These are phyloP conservation scores for Callimorpha dominula DNA, from an alignment of 2,888 invertebrate genomes.

Conservation along the genomic window DNA sequence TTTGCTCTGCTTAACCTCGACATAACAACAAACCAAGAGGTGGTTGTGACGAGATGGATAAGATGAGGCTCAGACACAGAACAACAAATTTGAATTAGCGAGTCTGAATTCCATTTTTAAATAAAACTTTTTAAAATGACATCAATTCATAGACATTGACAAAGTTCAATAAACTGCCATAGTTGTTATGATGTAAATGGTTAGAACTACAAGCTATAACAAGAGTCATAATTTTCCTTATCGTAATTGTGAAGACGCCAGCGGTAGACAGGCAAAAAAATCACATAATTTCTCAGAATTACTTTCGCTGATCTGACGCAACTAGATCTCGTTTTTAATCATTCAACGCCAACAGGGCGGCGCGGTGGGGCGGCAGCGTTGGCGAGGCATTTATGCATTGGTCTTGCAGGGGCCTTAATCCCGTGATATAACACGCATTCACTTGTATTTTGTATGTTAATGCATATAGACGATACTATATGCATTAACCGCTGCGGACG, in stretches of 20 bases:
- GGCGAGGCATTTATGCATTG: background rate
- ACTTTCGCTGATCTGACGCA: conserved; percentile 50
- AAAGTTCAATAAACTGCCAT: background rate
- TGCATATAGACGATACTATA: no score
- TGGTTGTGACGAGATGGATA: no score
- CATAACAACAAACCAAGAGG: no score
- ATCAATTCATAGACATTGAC: background rate
- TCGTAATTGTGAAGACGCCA: background rate
- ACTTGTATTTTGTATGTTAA: background rate
- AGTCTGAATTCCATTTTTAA: no score
- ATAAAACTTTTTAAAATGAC: background rate
- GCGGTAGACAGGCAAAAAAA: background rate
- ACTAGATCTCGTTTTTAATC: conserved; percentile 25
- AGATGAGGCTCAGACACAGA: no score
- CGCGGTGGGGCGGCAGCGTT: background rate
- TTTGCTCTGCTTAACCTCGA: no score
- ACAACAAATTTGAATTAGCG: no score
- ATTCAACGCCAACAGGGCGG: conserved; percentile 7
- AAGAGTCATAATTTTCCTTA: background rate
- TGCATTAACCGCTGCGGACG: no score
- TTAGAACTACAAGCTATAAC: background rate
- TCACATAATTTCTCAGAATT: conserved; percentile 36
- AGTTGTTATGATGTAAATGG: background rate
- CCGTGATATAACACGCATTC: no score
- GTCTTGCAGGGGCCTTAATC: background rate